These are phyloP conservation scores for Corythaixoides concolor DNA, from an alignment of 2,113 vertebrate species.

Conservation along the genomic window DNA sequence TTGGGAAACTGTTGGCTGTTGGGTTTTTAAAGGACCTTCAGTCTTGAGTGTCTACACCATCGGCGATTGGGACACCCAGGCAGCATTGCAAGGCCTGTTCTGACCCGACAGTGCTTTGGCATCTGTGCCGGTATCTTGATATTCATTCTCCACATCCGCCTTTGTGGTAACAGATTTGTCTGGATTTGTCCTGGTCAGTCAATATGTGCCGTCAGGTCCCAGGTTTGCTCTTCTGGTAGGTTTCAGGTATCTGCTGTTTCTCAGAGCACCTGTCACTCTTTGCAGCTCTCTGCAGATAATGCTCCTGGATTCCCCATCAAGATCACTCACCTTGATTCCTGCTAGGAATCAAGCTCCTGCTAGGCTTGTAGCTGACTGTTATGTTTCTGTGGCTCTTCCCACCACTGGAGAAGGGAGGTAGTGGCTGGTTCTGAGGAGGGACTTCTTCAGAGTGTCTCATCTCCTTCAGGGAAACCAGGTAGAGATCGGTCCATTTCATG, in stretches of 20 bases:
- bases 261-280: neutral
- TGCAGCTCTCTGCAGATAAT: neutral
- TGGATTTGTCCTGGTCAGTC: neutral
- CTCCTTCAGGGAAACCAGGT: neutral
- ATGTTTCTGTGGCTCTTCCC: neutral
- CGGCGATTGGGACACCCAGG: neutral
- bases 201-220: neutral
- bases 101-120: neutral
- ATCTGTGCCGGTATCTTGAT: neutral
- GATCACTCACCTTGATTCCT: neutral
- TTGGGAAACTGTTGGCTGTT: neutral
- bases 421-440: neutral
- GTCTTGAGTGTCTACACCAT: neutral
- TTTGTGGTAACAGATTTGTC: neutral
- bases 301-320: neutral
- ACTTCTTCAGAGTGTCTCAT: neutral
- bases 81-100: neutral
- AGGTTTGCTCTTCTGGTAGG: neutral
- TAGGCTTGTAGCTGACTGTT: neutral
- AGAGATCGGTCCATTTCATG: neutral
- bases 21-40: neutral
- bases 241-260: neutral
- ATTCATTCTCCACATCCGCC: neutral
- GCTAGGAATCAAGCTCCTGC: no score
- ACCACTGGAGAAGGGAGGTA: neutral